These are phyloP conservation scores for Colletes latitarsis DNA, from an alignment of 1,140 invertebrate genomes.

Conservation along the genomic window DNA sequence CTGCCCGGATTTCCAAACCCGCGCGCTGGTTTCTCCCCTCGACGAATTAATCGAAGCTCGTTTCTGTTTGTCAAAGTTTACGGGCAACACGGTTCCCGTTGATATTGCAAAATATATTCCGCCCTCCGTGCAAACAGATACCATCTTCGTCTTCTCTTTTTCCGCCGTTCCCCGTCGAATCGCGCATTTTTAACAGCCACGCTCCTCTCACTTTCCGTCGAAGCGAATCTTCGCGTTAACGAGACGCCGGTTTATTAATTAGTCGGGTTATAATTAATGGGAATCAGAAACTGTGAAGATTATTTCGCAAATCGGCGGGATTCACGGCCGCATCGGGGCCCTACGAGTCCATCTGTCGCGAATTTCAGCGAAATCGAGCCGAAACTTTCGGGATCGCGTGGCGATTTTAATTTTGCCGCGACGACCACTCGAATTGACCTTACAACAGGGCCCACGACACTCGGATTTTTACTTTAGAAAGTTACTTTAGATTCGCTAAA, in stretches of 20 bases:
- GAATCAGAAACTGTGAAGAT: conserved; percentile 33
- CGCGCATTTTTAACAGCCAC: background rate
- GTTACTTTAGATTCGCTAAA: no score
- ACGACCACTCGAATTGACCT: no score
- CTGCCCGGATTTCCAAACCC: background rate
- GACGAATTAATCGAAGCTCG: no score
- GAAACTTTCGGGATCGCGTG: no score
- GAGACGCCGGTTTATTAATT: conserved; percentile 26
- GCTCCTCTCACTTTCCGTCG: conserved; percentile 14
- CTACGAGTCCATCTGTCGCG: background rate
- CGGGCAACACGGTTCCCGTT: no score
- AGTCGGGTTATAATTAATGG: conserved; percentile 26
- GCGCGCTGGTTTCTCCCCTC: background rate
- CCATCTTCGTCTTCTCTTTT: background rate
- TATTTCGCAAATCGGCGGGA: background rate
- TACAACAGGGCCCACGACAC: no score
- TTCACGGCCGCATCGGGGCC: background rate
- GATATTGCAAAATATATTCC: no score
- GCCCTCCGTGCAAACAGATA: no score
- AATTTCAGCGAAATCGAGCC: background rate
- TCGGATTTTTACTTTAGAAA: no score
- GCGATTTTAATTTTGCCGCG: no score
- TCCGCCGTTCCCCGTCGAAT: background rate
- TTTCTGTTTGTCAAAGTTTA: no score
- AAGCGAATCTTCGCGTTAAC: background rate